phyloP scores from a whole-genome alignment of 2,113 vertebrate genomes.

The Myrmophylax atrothorax region DNA sequence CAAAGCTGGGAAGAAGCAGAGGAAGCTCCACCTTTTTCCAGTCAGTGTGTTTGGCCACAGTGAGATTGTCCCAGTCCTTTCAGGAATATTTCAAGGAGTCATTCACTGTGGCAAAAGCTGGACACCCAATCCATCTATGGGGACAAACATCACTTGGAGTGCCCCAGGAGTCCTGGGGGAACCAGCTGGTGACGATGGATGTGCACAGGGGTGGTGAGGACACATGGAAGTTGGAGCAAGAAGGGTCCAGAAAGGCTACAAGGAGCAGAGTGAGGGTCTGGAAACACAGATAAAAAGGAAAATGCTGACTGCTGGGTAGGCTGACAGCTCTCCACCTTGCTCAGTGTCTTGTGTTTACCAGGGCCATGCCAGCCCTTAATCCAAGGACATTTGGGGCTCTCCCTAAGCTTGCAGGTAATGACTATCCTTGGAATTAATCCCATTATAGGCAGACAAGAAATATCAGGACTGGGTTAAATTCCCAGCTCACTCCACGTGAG shows the following conservation, averaged over 20 bases:
- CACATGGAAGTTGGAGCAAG: background rate
- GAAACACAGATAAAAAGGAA: background rate
- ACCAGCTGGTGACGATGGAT: rapidly evolving
- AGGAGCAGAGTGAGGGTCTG: background rate
- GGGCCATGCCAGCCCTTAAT: background rate
- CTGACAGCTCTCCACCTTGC: background rate
- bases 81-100: background rate
- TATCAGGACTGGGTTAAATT: background rate
- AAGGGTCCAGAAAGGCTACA: background rate
- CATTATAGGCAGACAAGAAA: background rate
- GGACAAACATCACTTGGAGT: background rate
- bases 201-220: background rate
- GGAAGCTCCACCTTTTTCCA: background rate
- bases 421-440: background rate
- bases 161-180: background rate
- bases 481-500: background rate
- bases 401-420: background rate
- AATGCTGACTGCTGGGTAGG: background rate
- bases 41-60: background rate
- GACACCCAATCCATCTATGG: background rate
- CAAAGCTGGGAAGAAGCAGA: background rate
- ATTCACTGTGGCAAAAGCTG: background rate
- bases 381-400: background rate
- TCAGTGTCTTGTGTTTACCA: background rate
- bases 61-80: background rate